A percentile compares a stretch with the other conserved stretches of the same genome.
Conservation (phyloP, 2,888 invertebrate genomes). For the Neoitamus cyanurus region DNA sequence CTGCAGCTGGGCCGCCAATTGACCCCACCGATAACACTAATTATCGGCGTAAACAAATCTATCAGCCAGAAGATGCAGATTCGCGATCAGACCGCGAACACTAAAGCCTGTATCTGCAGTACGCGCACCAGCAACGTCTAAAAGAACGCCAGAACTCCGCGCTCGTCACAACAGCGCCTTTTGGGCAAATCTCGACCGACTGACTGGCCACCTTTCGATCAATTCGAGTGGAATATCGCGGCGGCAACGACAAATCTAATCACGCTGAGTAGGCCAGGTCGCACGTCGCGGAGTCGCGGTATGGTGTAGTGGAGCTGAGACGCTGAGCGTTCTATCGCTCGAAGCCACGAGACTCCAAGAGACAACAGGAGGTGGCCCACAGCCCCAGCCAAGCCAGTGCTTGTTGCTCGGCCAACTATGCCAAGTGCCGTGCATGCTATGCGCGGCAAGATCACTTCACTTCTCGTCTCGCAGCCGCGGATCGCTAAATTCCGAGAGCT, state of each 20-base stretch:
- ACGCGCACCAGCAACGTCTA: neutral
- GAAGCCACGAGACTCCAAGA: neutral
- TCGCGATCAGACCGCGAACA: neutral
- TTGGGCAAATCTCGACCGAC: slow-evolving; percentile 29
- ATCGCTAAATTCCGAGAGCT: neutral
- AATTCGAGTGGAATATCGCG: neutral
- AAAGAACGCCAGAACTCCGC: neutral
- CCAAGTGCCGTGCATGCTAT: neutral
- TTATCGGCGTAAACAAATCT: slow-evolving; percentile 33
- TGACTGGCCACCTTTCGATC: slow-evolving; percentile 20
- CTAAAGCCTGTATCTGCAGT: neutral
- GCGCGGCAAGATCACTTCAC: neutral
- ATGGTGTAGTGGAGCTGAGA: neutral
- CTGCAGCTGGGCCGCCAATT: neutral
- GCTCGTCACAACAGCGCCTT: neutral
- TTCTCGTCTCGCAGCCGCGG: no score
- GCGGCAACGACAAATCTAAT: slow-evolving; percentile 16
- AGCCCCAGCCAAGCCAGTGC: neutral
- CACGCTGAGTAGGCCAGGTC: neutral
- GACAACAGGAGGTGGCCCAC: neutral
- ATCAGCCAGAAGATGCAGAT: slow-evolving; percentile 3
- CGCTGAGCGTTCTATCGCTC: neutral
- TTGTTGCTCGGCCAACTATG: neutral
- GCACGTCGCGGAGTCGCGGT: neutral
- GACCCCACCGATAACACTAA: slow-evolving; percentile 19